Percentiles rank a stretch among this genome's conserved stretches.
These are phyloP conservation scores for Oreochromis niloticus DNA, from an alignment of 2,113 vertebrate species.

Conservation along the genomic window DNA sequence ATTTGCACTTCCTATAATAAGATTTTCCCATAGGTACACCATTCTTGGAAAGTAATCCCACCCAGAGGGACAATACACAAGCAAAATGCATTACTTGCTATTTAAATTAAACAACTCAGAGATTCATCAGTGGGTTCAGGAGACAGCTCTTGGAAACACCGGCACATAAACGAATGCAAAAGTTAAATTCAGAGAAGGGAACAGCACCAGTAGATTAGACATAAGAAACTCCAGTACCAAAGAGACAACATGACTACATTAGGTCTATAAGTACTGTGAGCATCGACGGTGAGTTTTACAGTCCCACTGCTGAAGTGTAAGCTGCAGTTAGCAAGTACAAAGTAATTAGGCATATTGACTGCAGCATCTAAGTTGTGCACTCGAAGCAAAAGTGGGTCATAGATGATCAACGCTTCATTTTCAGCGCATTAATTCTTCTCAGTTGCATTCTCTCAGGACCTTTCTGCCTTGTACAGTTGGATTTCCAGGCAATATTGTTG, in stretches of 20 bases:
- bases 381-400: conserved; percentile 27
- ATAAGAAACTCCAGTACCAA: neutral
- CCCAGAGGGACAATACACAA: neutral
- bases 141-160: neutral
- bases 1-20: neutral
- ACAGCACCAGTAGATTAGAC: neutral
- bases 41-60: neutral
- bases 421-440: conserved; percentile 44
- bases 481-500: neutral
- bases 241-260: conserved; percentile 26
- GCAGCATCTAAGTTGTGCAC: conserved; percentile 22
- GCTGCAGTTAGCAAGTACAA: conserved; percentile 29
- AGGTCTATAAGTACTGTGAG: conserved; percentile 29
- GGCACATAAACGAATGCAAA: neutral
- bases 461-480: neutral
- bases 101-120: neutral
- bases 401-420: conserved; percentile 37
- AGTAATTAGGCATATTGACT: conserved; percentile 62
- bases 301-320: conserved; percentile 18
- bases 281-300: conserved; percentile 15
- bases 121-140: neutral
- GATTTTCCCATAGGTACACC: neutral
- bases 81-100: neutral
- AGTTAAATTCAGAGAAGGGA: neutral
- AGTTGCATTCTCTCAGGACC: conserved; percentile 18